A percentile compares a stretch with the other conserved stretches of the same genome.
Conservation (phyloP, 2,888 invertebrate species). For the Tinea semifulvella region DNA sequence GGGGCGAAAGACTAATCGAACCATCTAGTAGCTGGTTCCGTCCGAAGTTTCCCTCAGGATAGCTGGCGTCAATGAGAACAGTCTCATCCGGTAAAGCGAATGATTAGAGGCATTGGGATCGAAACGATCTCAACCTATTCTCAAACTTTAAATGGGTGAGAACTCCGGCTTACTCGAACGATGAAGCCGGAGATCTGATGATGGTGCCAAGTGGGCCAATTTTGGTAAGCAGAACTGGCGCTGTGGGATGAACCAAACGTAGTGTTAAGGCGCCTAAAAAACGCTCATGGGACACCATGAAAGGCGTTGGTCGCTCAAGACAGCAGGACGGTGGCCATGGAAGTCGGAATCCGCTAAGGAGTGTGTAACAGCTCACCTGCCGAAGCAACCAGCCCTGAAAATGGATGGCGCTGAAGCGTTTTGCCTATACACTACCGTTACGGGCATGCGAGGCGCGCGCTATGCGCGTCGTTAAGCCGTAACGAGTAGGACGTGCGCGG, state of each 20-base stretch:
- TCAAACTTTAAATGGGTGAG: constrained; percentile 79
- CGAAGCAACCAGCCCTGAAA: constrained; percentile 73
- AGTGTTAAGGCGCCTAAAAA: constrained; percentile 73
- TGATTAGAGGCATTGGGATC: constrained; percentile 76
- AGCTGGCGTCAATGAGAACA: constrained; percentile 61
- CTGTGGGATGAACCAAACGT: constrained; percentile 81
- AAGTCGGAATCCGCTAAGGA: constrained; percentile 75
- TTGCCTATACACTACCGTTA: constrained; percentile 57
- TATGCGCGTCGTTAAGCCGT: constrained; percentile 48
- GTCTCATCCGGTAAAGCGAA: constrained; percentile 79
- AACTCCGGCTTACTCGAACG: constrained; percentile 67
- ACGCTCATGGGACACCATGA: constrained; percentile 46
- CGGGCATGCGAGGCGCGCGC: constrained; percentile 33
- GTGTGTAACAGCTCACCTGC: constrained; percentile 69
- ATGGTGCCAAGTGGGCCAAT: constrained; percentile 75
- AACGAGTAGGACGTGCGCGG: constrained; percentile 66
- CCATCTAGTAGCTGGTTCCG: constrained; percentile 82
- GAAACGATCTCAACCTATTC: constrained; percentile 78
- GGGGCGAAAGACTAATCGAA: constrained; percentile 77
- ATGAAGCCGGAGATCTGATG: constrained; percentile 62
- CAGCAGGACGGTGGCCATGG: constrained; percentile 79
- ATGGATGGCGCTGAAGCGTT: constrained; percentile 71
- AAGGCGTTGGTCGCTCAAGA: constrained; percentile 70
- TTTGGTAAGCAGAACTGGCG: constrained; percentile 84
- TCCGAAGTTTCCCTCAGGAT: constrained; percentile 81